Percentiles rank a stretch among this genome's conserved stretches.
Evolutionary conservation across 2,113 vertebrate genomes (phyloP).

Genomic region (Dromaius novaehollandiae): DNA sequence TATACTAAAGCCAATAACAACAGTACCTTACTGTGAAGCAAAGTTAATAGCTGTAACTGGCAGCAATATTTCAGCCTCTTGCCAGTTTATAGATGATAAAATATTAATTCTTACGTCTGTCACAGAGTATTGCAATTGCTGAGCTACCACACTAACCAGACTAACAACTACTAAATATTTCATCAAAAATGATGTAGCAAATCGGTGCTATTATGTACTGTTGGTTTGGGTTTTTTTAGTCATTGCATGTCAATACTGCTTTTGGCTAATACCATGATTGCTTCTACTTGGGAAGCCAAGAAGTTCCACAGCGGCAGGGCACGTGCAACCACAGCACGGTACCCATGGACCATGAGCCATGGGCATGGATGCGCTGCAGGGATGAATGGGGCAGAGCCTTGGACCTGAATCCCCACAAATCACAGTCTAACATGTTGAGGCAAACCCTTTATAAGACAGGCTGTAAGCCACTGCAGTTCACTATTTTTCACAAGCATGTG

Average conservation of each 20-base stretch:
- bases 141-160: not conserved
- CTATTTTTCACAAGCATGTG: not conserved
- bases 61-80: not conserved
- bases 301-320: not conserved
- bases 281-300: not conserved
- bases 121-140: not conserved
- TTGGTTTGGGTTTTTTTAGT: not conserved
- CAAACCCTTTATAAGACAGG: not conserved
- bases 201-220: not conserved
- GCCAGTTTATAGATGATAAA: not conserved
- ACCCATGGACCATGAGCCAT: not conserved
- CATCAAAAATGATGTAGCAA: not conserved
- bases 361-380: not conserved
- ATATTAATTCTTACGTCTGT: constrained; percentile 19
- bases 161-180: constrained; percentile 7
- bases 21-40: not conserved
- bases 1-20: not conserved
- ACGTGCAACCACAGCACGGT: rapidly evolving
- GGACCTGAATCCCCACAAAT: not conserved
- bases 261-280: not conserved
- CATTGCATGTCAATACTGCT: not conserved
- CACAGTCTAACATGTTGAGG: not conserved
- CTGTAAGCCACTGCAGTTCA: not conserved
- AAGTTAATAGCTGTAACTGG: constrained; percentile 15
- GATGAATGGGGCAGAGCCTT: not conserved